phyloP scores from a whole-genome alignment of 2,888 invertebrate species.

The Patella pellucida region DNA sequence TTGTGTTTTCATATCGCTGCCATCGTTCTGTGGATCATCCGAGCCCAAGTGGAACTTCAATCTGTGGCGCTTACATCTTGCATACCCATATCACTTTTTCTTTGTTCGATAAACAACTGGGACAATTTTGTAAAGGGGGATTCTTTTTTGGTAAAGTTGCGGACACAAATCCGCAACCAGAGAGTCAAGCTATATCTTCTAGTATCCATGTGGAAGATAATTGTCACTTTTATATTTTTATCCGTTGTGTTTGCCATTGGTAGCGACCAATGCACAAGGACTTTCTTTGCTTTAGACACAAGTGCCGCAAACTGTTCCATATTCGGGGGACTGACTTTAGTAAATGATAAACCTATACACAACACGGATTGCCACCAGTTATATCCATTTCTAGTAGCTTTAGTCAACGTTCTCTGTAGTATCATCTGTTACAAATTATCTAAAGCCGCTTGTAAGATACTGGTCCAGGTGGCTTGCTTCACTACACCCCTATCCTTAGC shows the following conservation, averaged over 20 bases:
- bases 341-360: slow-evolving; percentile 19
- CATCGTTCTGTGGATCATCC: slow-evolving; percentile 37
- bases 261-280: slow-evolving; percentile 36
- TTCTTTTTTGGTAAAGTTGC: slow-evolving; percentile 7
- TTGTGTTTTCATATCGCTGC: slow-evolving; percentile 37
- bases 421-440: slow-evolving; percentile 48
- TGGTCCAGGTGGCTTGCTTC: slow-evolving; percentile 49
- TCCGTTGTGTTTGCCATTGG: slow-evolving; percentile 39
- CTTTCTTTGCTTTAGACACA: slow-evolving; percentile 36
- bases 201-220: slow-evolving; percentile 47
- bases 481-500: slow-evolving; percentile 49
- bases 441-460: slow-evolving; percentile 53
- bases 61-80: slow-evolving; percentile 73
- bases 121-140: slow-evolving; percentile 85
- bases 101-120: slow-evolving; percentile 97
- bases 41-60: slow-evolving; percentile 15
- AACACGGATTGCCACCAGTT: slow-evolving; percentile 35
- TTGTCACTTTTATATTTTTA: slow-evolving; percentile 44
- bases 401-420: slow-evolving; percentile 43
- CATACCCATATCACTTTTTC: slow-evolving; percentile 85
- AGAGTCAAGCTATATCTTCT: slow-evolving; percentile 28
- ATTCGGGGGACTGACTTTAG: slow-evolving; percentile 31
- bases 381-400: slow-evolving; percentile 48
- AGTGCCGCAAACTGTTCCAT: slow-evolving; percentile 28
- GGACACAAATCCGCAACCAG: slow-evolving; percentile 16